phyloP scores from a whole-genome alignment of 2,113 vertebrate genomes.

The Crotalus helleri region DNA sequence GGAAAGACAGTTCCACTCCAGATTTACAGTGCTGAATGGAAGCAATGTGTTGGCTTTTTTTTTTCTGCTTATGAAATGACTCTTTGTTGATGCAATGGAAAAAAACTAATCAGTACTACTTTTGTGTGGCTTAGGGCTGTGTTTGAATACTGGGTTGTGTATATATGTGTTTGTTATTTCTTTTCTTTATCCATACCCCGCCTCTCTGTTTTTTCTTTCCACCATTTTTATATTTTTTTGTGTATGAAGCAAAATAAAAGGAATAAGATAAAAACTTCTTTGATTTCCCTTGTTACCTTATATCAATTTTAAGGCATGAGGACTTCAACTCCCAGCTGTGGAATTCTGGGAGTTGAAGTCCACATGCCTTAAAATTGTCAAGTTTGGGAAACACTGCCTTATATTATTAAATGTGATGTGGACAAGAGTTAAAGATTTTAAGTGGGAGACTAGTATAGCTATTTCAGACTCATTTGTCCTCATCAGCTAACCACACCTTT shows the following conservation, averaged over 20 bases:
- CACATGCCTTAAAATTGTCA: too few species aligned
- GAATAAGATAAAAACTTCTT: not conserved
- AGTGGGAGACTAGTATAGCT: too few species aligned
- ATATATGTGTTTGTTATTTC: not conserved
- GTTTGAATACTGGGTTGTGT: not conserved
- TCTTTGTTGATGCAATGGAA: not conserved
- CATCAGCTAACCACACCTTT: too few species aligned
- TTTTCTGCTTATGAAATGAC: not conserved
- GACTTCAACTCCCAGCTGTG: too few species aligned
- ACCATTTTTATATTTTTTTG: not conserved
- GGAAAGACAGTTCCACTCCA: not conserved
- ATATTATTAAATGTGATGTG: not conserved
- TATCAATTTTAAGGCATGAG: too few species aligned
- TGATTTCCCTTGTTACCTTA: not conserved
- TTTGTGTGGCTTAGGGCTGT: not conserved
- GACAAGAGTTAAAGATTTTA: too few species aligned
- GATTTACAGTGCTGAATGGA: not conserved
- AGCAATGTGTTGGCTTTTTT: not conserved
- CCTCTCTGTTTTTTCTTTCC: not conserved
- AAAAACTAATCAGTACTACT: not conserved
- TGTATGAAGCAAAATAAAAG: not conserved
- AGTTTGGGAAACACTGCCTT: not conserved
- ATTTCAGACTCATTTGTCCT: too few species aligned
- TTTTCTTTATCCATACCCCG: not conserved
- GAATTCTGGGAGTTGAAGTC: too few species aligned